Evolutionary conservation across 30 jellyfish, hydroid and myxozoan genomes (phyloP), one percentile per base, ranked within the genome.

Genomic region (Nemopilema nomurai): DNA sequence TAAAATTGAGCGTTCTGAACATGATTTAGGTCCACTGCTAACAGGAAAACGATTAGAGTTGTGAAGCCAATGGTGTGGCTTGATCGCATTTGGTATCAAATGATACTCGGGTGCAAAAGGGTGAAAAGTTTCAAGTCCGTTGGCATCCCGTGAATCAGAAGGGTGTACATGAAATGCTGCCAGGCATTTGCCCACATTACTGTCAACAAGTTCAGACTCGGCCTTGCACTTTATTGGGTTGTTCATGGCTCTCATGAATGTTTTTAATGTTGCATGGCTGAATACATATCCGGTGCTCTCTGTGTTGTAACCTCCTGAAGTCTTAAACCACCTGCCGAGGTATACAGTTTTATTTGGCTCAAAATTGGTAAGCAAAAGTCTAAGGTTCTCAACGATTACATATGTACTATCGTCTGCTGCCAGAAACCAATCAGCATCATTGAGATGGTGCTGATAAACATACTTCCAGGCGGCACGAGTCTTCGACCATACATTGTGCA

Each of bases 261-360:
- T 53, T 49, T 69, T 78, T 73, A 96, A 67, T 20, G 99, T 83
- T 32, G 49, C 94, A 21, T 89, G 84, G 81, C 98, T 91, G 28
- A 96, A 91, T 13, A 84, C 97, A 65, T 96, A 96, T 20, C 98
- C 98, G 17, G 99, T 97, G 17, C 97, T 97, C 6, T 98, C 99
- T 63, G 97, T 87, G 83, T 96, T 91, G 77, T 91, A 96, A 8
- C 99, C 99, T 16, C 97, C 98, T 49, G 84, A 89, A 24, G 96
- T 49, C 32, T 80, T 87, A 62, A 87, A 91, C 91, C 95, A 97
- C 31, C 99, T 85, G 19, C 99, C 99, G 75, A 96, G 80, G 80
- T 87, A 96, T 31, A 87, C 74, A 1, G 98, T 95, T 4, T 88
- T 67, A 16, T 67, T 53, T 18, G 96, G 51, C 50, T 87, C 82